Conservation (phyloP, 2,113 vertebrate species). For the Cettia cetti region DNA sequence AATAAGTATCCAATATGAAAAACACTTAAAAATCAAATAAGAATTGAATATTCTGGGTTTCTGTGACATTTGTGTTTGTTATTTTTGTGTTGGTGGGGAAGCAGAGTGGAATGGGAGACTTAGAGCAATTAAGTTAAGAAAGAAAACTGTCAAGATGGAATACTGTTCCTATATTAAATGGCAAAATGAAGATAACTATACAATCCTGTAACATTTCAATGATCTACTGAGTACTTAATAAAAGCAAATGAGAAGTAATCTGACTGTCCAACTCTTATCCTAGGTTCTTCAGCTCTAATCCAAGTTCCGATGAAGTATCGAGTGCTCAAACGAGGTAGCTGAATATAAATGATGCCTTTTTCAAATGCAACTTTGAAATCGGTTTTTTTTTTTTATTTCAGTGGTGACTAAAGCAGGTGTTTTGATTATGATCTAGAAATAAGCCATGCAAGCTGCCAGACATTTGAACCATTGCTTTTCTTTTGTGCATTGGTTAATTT, state of each 20-base stretch:
- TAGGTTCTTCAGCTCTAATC: conserved; percentile 3
- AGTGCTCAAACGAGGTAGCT: conserved; percentile 21
- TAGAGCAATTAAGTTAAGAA: not conserved
- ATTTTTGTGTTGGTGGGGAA: not conserved
- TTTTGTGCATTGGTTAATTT: not conserved
- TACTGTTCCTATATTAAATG: not conserved
- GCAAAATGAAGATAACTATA: not conserved
- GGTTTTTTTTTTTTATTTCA: not conserved
- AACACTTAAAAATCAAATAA: not conserved
- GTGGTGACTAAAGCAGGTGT: not conserved
- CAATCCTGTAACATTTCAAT: not conserved
- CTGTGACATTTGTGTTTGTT: not conserved
- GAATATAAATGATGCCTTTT: not conserved
- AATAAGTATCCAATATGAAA: not conserved
- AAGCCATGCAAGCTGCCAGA: not conserved
- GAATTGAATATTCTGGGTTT: not conserved
- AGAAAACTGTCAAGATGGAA: not conserved
- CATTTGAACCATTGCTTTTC: not conserved
- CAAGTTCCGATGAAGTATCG: not conserved
- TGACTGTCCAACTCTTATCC: conserved; percentile 27
- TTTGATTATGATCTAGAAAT: not conserved
- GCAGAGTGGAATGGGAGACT: not conserved
- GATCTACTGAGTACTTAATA: not conserved
- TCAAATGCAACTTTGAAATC: not conserved
- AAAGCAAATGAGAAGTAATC: not conserved